Evolutionary conservation across 92 coral and sea anemone species (phyloP).

Genomic region (Epizoanthus rinbou): DNA sequence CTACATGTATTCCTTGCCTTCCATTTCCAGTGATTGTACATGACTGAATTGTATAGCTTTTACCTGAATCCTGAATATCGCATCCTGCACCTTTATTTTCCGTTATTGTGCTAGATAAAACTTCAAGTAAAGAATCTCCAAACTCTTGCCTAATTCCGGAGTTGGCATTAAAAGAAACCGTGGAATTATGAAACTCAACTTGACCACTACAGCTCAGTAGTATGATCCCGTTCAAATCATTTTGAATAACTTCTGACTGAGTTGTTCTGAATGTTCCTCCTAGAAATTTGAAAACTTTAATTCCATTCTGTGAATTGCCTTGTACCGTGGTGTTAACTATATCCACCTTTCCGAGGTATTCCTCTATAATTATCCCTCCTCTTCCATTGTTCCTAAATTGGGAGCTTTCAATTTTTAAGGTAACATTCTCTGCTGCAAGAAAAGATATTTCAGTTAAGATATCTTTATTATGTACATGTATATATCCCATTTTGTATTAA

Average conservation of each 20-base stretch:
- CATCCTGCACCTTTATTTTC: too few relatives aligned
- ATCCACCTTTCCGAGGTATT: slow-evolving; percentile 1
- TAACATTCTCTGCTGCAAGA: slow-evolving; percentile 19
- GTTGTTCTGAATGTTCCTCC: too few relatives aligned
- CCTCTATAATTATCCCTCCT: slow-evolving; percentile 37
- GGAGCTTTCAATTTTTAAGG: slow-evolving; percentile 39
- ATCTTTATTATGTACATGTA: too few relatives aligned
- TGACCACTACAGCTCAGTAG: slow-evolving; percentile 35
- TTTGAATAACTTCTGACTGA: too few relatives aligned
- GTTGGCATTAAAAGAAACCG: slow-evolving; percentile 11
- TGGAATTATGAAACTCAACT: slow-evolving; percentile 11
- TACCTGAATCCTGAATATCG: too few relatives aligned
- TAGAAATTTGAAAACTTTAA: not conserved
- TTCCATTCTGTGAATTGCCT: slow-evolving; percentile 29
- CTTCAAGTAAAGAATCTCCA: slow-evolving; percentile 40
- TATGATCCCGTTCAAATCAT: slow-evolving; percentile 27
- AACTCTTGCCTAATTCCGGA: slow-evolving; percentile 41
- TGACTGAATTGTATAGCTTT: too few relatives aligned
- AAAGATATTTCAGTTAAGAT: too few relatives aligned
- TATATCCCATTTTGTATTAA: too few relatives aligned
- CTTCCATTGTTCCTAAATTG: slow-evolving; percentile 44
- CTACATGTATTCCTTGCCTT: too few relatives aligned
- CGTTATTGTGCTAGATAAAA: not conserved
- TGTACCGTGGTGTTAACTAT: slow-evolving; percentile 37
- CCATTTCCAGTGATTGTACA: too few relatives aligned